A percentile compares a stretch with the other conserved stretches of the same genome.
Conservation (phyloP, 1,140 invertebrate genomes). For the Oscheius sp. region DNA sequence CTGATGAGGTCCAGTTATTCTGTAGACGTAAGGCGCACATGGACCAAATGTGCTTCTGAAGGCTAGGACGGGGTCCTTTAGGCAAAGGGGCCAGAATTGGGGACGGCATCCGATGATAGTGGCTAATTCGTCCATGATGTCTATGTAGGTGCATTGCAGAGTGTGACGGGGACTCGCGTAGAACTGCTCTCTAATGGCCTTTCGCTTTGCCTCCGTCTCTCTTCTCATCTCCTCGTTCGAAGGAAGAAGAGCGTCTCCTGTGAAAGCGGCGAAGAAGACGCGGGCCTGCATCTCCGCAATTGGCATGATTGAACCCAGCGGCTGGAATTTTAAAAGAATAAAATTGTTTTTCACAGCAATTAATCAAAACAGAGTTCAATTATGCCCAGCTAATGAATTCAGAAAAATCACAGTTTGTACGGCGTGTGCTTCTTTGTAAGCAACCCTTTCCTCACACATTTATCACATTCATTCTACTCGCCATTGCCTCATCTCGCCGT, state of each 20-base stretch:
- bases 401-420: too few relatives aligned
- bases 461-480: too few relatives aligned
- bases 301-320: conserved; percentile 62
- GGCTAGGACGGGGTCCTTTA: conserved; percentile 12
- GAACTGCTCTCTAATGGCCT: neutral
- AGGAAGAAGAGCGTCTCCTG: neutral
- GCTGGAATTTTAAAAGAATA: conserved; percentile 61
- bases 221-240: neutral
- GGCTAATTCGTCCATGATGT: conserved; percentile 1
- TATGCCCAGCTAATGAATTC: too few relatives aligned
- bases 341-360: too few relatives aligned
- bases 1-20: neutral
- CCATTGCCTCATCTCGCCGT: too few relatives aligned
- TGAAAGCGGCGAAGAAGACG: conserved; percentile 49
- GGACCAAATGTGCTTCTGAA: neutral
- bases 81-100: neutral
- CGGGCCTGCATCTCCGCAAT: conserved; percentile 64
- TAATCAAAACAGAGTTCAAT: too few relatives aligned
- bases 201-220: neutral
- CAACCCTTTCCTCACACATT: too few relatives aligned
- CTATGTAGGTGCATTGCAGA: conserved; percentile 5
- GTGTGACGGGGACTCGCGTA: neutral
- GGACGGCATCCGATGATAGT: neutral
- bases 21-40: conserved; percentile 4
- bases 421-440: too few relatives aligned